Conservation (phyloP, 2,797 vertebrate genomes). For the Artibeus jamaicensis region DNA sequence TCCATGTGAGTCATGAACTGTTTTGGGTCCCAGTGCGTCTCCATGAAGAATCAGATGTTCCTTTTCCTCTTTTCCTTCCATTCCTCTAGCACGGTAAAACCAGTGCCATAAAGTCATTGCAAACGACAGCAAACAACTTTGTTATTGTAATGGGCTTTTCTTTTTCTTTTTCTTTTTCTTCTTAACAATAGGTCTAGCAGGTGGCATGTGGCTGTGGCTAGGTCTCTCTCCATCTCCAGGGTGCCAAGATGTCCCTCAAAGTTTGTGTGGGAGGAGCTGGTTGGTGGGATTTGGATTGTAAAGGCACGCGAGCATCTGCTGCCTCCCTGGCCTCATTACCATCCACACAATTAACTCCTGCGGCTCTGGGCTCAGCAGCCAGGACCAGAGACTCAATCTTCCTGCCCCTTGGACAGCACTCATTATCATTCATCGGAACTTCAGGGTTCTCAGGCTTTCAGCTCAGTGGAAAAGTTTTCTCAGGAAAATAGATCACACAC, state of each 20-base stretch:
- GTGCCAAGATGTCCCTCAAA: conserved; percentile 84
- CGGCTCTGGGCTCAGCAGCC: conserved; percentile 82
- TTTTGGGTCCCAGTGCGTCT: conserved; percentile 76
- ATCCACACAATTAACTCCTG: conserved; percentile 92
- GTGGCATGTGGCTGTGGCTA: conserved; percentile 88
- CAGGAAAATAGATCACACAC: conserved; percentile 46
- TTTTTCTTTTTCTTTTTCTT: conserved; percentile 49
- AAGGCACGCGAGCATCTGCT: conserved; percentile 98
- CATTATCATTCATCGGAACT: conserved; percentile 80
- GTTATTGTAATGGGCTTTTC: conserved; percentile 89
- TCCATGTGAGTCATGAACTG: conserved; percentile 67
- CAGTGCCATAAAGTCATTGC: conserved; percentile 87
- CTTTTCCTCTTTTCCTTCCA: conserved; percentile 54
- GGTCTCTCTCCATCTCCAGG: conserved; percentile 85
- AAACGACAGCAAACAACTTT: conserved; percentile 87
- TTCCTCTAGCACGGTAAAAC: conserved; percentile 69
- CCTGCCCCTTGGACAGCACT: conserved; percentile 79
- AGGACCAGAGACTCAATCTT: conserved; percentile 77
- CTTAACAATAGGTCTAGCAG: conserved; percentile 93
- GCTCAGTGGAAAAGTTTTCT: conserved; percentile 44
- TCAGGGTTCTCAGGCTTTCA: conserved; percentile 63
- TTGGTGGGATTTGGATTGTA: conserved; percentile 90
- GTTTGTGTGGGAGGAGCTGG: conserved; percentile 88
- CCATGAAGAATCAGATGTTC: conserved; percentile 81
- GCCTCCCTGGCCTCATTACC: conserved; percentile 90